Evolutionary conservation across 2,888 invertebrate species (phyloP), one percentile per base, ranked within the genome.

Genomic region (Stenodema calcarata): DNA sequence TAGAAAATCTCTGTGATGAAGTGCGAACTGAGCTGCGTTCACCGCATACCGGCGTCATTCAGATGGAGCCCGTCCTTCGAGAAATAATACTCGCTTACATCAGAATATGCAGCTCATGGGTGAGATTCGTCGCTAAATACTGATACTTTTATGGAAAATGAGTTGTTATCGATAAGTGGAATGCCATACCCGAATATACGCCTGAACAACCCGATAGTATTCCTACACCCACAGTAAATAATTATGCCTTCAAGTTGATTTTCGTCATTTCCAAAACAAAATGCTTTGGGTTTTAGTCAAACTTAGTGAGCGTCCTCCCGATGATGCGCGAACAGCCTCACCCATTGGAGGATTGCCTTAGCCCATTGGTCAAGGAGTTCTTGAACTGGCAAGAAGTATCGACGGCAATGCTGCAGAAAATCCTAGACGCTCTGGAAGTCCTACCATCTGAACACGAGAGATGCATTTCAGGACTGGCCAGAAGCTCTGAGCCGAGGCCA

Each of bases 91-190:
- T 87, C 16, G 83, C 84, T 44, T 87, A 83, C 41, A 30, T 87
- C 11, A 54, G 83, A 47, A 87, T 87, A 14, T 87, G 84, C 12
- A 84, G 84, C 47, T 87, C 87, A 7, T 87, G 87, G 87, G 78
- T 78, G 41, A 44, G 78, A 42, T 73, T 35, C 35, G 2, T 4
- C 35, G 2, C 35, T 7, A n/a, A n/a, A n/a, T n/a, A n/a, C n/a
- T n/a, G n/a, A n/a, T n/a, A n/a, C n/a, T n/a, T n/a, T n/a, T n/a
- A n/a, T n/a, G n/a, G n/a, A n/a, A n/a, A n/a, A n/a, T n/a, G n/a
- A n/a, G n/a, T n/a, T n/a, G n/a, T n/a, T n/a, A n/a, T n/a, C n/a
- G n/a, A n/a, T n/a, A n/a, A n/a, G n/a, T n/a, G n/a, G n/a, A n/a
- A n/a, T n/a, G n/a, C n/a, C n/a, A n/a, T n/a, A n/a, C n/a, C n/a